Conservation (phyloP, 2,113 vertebrate genomes). For the Ailurus styani region DNA sequence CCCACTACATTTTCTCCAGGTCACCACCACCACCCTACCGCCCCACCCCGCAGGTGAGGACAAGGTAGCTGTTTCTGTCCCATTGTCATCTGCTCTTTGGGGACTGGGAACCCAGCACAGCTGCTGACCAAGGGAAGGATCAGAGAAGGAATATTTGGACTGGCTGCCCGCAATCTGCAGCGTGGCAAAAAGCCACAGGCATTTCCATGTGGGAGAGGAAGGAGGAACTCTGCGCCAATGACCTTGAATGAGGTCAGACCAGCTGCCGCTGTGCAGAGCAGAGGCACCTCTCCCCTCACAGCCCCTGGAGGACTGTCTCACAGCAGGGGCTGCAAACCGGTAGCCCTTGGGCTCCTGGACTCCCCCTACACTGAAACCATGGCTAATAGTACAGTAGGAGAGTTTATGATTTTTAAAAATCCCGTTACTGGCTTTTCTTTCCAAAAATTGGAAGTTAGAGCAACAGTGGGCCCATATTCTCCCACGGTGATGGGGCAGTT, state of each 20-base stretch:
- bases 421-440: background rate
- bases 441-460: background rate
- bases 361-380: background rate
- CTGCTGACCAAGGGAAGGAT: background rate
- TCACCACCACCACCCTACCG: background rate
- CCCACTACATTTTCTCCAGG: background rate
- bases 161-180: background rate
- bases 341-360: background rate
- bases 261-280: background rate
- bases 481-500: background rate
- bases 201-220: background rate
- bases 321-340: background rate
- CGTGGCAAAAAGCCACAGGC: background rate
- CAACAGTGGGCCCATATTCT: background rate
- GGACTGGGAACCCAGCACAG: background rate
- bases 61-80: background rate
- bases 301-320: background rate
- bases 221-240: background rate
- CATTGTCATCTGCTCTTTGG: background rate
- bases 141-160: background rate
- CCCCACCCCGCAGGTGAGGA: rapidly evolving
- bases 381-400: background rate
- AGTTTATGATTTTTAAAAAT: background rate
- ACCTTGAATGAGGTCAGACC: constrained; percentile 39
- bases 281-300: background rate